Evolutionary conservation across 2,888 invertebrate genomes (phyloP).

Genomic region (Eilema caniola): DNA sequence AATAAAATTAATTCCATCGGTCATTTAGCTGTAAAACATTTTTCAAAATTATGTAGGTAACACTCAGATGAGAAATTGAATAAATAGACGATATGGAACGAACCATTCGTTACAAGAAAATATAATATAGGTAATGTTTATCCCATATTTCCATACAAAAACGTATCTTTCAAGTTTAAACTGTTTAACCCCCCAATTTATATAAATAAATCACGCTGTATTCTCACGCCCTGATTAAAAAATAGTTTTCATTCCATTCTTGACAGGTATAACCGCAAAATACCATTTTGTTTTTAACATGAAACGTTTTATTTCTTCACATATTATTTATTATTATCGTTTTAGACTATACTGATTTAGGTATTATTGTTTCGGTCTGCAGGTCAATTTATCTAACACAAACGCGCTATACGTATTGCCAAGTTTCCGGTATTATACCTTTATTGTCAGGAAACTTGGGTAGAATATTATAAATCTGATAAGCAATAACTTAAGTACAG

Average conservation of each 20-base stretch:
- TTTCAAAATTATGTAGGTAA: background rate
- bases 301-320: background rate
- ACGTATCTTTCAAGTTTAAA: background rate
- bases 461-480: background rate
- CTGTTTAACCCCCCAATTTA: background rate
- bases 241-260: background rate
- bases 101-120: background rate
- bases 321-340: background rate
- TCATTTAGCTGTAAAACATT: background rate
- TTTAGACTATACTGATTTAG: background rate
- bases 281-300: too few relatives aligned
- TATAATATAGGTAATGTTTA: background rate
- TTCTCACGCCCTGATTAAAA: too few relatives aligned
- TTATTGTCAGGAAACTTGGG: background rate
- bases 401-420: slow-evolving; percentile 7
- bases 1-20: background rate
- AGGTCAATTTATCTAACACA: background rate
- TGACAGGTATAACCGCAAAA: too few relatives aligned
- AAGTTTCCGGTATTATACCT: background rate
- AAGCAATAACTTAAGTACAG: slow-evolving; percentile 15
- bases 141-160: background rate
- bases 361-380: background rate
- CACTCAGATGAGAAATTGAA: background rate
- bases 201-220: too few relatives aligned
- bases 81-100: background rate